These are phyloP conservation scores for Troides oblongomaculatus DNA, from an alignment of 2,888 invertebrate species.

Conservation along the genomic window DNA sequence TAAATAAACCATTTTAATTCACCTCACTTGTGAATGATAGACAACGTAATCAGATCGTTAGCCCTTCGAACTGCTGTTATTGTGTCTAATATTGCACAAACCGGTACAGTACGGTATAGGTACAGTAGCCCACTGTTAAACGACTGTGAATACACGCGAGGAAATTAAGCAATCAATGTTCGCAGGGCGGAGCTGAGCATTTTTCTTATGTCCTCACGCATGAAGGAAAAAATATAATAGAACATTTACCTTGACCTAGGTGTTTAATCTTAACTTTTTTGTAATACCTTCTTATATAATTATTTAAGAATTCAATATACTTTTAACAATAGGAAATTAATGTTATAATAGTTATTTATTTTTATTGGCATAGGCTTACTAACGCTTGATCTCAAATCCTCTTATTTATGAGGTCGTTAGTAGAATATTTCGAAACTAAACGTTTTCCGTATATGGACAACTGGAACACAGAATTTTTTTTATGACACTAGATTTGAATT, in stretches of 20 bases:
- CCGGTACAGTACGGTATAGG: constrained; percentile 6
- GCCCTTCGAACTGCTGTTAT: constrained; percentile 29
- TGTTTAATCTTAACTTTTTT: background rate
- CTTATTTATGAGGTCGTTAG: too few species aligned
- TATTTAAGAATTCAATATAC: background rate
- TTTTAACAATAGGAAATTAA: too few species aligned
- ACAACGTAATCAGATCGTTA: constrained; percentile 9
- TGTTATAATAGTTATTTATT: too few species aligned
- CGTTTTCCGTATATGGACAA: too few species aligned
- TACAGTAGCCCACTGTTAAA: constrained; percentile 35
- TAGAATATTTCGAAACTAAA: too few species aligned
- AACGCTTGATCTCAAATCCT: too few species aligned
- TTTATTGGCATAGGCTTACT: too few species aligned
- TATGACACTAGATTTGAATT: too few species aligned
- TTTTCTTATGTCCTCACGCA: constrained; percentile 29
- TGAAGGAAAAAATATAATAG: constrained; percentile 28
- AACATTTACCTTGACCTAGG: background rate
- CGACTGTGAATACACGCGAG: constrained; percentile 28
- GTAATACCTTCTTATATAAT: background rate
- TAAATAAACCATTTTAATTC: background rate
- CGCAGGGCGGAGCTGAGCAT: constrained; percentile 26
- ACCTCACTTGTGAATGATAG: background rate
- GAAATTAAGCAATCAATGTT: constrained; percentile 34
- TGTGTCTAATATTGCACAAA: constrained; percentile 35
- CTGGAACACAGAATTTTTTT: too few species aligned